Base-by-base conservation (phyloP, 2,888 invertebrate species). In the Scaptodrosophila latifasciaeformis region DNA sequence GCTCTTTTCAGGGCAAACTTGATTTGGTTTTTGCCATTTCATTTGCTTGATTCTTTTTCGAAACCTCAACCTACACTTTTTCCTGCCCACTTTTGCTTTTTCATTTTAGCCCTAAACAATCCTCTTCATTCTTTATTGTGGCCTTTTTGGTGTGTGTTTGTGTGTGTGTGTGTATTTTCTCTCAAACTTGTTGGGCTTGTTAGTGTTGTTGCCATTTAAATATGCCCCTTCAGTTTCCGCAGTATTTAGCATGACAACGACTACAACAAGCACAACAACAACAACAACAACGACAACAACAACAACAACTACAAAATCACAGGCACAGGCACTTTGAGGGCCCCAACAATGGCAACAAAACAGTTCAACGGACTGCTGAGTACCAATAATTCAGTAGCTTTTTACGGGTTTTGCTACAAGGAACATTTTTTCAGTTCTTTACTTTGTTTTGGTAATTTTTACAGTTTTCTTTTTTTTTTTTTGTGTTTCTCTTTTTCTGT, bases 161-260 rank as follows among this genome's bases (percentile, higher is more conserved):
- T 49, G 9, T 39, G 10, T n/a, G n/a, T 15, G 19, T 40, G 67
- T 60, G 56, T 66, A 67, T 56, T 57, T 60, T 48, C 40, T 15
- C 29, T 57, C 63, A 57, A 24, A 24, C 24, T 24, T 24, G 57
- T 69, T 62, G 59, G 10, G 49, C 46, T 53, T 57, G 27, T 24
- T 40, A 13, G 53, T 66, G 56, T 50, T 67, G 53, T 63, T 67
- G 49, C 57, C 67, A 49, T 61, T 74, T 74, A 74, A 65, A 74
- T 70, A 71, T 78, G 71, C 69, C 39, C 30, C 40, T 49, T n/a
- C 18, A 40, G 37, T 49, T 49, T 49, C 48, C 67, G 67, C 65
- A 70, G 77, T 74, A 69, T 75, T 75, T 71, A 78, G 71, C 78
- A 74, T 75, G 71, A 67, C 69, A 72, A 74, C 71, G 63, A 68